A percentile compares a stretch with the other conserved stretches of the same genome.
Conservation (phyloP, 2,888 invertebrate genomes). For the Ectobius pallidus region DNA sequence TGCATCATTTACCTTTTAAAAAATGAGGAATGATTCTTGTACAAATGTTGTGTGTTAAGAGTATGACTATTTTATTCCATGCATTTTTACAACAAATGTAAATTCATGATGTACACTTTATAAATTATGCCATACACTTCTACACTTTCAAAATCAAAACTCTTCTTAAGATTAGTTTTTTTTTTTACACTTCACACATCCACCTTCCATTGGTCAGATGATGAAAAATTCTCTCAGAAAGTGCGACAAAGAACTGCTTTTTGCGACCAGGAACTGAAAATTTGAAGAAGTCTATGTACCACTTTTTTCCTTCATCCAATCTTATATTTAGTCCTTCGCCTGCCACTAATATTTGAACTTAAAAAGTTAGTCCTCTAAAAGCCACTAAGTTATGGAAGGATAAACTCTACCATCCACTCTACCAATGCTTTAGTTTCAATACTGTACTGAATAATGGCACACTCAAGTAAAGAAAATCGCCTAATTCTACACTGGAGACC, state of each 20-base stretch:
- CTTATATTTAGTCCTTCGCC: too few species aligned
- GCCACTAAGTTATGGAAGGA: too few species aligned
- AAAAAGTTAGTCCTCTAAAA: too few species aligned
- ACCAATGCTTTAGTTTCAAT: too few species aligned
- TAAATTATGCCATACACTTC: not conserved
- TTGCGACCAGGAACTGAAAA: not conserved
- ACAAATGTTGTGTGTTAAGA: slow-evolving; percentile 15
- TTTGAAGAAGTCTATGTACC: too few species aligned
- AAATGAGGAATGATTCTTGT: slow-evolving; percentile 26
- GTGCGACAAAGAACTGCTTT: slow-evolving; percentile 1
- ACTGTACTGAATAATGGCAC: too few species aligned
- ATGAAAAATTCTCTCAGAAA: not conserved
- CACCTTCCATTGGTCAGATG: not conserved
- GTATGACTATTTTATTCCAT: slow-evolving; percentile 26
- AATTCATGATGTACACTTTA: not conserved
- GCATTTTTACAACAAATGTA: slow-evolving; percentile 27
- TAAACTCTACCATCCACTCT: too few species aligned
- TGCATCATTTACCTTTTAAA: too few species aligned
- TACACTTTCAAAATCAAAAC: not conserved
- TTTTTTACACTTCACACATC: not conserved
- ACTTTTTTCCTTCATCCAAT: too few species aligned
- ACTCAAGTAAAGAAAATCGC: too few species aligned
- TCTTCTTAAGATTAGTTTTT: not conserved
- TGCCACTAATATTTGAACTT: too few species aligned
- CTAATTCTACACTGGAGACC: too few species aligned